A percentile compares a stretch with the other conserved stretches of the same genome.
phyloP scores from a whole-genome alignment of 2,113 vertebrate species.

The Panthera tigris region DNA sequence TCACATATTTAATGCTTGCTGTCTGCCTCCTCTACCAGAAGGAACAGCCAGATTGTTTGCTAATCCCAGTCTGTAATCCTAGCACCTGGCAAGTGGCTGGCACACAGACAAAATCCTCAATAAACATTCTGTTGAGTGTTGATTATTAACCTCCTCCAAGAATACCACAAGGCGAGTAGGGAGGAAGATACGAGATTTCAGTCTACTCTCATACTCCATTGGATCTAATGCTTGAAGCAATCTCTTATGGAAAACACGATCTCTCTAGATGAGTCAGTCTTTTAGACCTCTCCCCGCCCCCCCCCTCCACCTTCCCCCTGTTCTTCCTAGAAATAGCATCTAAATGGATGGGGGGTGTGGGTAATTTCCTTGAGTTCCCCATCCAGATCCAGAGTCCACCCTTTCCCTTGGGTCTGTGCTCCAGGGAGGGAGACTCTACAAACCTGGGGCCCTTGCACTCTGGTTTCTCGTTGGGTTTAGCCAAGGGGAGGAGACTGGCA shows the following conservation, averaged over 20 bases:
- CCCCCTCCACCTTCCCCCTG: not conserved
- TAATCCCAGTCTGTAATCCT: not conserved
- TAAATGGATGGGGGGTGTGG: not conserved
- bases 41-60: not conserved
- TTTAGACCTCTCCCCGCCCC: not conserved
- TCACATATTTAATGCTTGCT: accelerated
- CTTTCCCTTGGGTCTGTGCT: not conserved
- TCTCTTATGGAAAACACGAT: not conserved
- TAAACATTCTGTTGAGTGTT: not conserved
- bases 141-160: not conserved
- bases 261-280: not conserved
- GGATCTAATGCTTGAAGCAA: not conserved
- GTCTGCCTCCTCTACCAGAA: not conserved
- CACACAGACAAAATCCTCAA: not conserved
- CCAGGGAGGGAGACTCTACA: not conserved
- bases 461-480: not conserved
- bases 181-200: not conserved
- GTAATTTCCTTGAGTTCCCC: too few relatives aligned
- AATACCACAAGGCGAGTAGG: not conserved
- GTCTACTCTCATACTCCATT: not conserved
- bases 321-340: not conserved
- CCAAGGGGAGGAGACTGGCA: not conserved
- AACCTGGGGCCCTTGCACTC: not conserved
- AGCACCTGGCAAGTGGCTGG: not conserved
- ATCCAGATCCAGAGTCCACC: not conserved